Conservation (phyloP, 2,888 invertebrate species). For the Copidosoma aretas region DNA sequence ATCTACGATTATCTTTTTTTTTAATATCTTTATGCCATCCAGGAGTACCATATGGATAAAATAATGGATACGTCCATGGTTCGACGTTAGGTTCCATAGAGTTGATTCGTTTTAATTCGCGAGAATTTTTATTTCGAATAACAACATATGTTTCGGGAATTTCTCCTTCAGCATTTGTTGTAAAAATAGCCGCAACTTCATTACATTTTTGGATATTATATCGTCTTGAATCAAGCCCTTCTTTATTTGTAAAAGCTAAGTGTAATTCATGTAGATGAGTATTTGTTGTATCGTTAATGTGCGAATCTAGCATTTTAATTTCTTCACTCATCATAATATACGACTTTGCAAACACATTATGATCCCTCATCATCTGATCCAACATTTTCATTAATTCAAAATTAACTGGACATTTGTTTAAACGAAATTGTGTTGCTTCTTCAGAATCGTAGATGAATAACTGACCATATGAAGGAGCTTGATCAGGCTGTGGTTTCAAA, state of each 20-base stretch:
- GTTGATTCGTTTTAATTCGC: conserved; percentile 32
- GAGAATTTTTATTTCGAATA: conserved; percentile 36
- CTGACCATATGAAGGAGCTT: conserved; percentile 41
- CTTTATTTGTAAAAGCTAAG: conserved; percentile 37
- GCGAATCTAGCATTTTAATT: conserved; percentile 18
- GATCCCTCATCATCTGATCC: conserved; percentile 15
- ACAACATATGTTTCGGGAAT: conserved; percentile 38
- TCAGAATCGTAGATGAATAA: conserved; percentile 41
- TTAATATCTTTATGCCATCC: conserved; percentile 36
- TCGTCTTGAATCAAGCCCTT: conserved; percentile 35
- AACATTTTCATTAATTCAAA: not conserved
- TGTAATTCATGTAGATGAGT: conserved; percentile 27
- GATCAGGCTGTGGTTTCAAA: conserved; percentile 29
- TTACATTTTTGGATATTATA: conserved; percentile 42
- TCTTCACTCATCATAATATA: conserved; percentile 34
- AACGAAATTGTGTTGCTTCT: conserved; percentile 37
- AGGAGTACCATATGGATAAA: conserved; percentile 42
- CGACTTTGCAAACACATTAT: too few species aligned
- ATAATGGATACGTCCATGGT: conserved; percentile 43
- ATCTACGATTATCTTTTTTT: conserved; percentile 10
- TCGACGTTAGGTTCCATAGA: conserved; percentile 44
- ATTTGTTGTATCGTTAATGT: conserved; percentile 3
- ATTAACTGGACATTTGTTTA: conserved; percentile 16
- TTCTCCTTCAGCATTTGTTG: conserved; percentile 40
- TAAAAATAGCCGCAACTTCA: conserved; percentile 42